phyloP scores from a whole-genome alignment of 2,797 vertebrate species.

The Myripristis jacobus region DNA sequence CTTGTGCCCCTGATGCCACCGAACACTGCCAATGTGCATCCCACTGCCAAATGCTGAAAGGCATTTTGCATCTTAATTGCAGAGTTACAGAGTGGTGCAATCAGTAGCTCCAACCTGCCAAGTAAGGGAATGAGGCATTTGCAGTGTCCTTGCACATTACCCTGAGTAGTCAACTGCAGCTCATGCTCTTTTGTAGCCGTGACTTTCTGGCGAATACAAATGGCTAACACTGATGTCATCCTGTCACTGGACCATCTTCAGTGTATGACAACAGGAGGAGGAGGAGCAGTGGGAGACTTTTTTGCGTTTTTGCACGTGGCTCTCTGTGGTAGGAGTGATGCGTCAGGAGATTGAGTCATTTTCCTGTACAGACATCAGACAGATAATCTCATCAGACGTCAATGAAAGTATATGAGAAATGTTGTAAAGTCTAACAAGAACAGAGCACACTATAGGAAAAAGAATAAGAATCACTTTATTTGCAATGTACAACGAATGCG shows the following conservation, averaged over 20 bases:
- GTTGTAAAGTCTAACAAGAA: not conserved
- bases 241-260: slow-evolving; percentile 4
- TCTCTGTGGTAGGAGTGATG: not conserved
- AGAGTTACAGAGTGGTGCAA: not conserved
- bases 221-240: not conserved
- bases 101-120: not conserved
- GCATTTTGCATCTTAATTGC: slow-evolving; percentile 7
- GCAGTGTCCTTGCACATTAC: slow-evolving; percentile 19
- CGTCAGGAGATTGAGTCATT: not conserved
- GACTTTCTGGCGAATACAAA: not conserved
- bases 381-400: not conserved
- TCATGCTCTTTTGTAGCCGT: not conserved
- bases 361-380: slow-evolving; percentile 19
- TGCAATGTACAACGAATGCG: not conserved
- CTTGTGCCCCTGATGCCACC: not conserved
- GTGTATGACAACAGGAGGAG: slow-evolving; percentile 19
- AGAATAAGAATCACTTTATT: not conserved
- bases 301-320: slow-evolving; percentile 10
- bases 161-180: not conserved
- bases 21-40: not conserved
- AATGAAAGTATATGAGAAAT: not conserved
- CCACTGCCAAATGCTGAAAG: not conserved
- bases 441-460: not conserved
- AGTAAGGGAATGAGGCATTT: not conserved
- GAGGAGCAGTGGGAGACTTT: slow-evolving; percentile 13